These are phyloP conservation scores for Aleiodes leptofemur DNA, from an alignment of 2,888 invertebrate genomes.

Conservation along the genomic window DNA sequence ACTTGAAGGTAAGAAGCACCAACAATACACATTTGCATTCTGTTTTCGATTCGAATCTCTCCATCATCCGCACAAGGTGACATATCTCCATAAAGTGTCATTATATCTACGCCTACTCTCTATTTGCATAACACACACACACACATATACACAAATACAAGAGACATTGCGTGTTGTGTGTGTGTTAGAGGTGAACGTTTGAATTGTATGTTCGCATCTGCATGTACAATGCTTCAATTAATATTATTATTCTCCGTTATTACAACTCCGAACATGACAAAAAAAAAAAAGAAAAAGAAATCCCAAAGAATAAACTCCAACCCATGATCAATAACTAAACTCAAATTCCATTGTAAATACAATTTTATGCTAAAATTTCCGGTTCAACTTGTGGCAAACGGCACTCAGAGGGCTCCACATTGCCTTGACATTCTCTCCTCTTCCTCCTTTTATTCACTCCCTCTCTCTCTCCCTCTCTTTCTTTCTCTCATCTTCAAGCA, in stretches of 20 bases:
- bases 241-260: conserved; percentile 10
- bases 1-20: neutral
- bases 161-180: conserved; percentile 60
- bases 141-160: conserved; percentile 44
- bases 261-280: neutral
- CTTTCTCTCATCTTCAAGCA: neutral
- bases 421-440: neutral
- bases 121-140: conserved; percentile 58
- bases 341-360: conserved; percentile 12
- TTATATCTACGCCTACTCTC: conserved; percentile 33
- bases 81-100: conserved; percentile 28
- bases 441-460: neutral
- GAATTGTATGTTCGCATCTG: conserved; percentile 55
- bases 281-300: neutral
- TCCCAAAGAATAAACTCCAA: neutral
- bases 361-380: conserved; percentile 26
- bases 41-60: conserved; percentile 16
- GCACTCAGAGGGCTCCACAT: neutral
- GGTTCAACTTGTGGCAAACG: conserved; percentile 6
- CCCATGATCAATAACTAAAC: neutral
- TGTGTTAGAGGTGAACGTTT: conserved; percentile 53
- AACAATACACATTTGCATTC: conserved; percentile 15
- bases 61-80: conserved; percentile 22
- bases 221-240: conserved; percentile 28
- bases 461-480: no score